These are phyloP conservation scores for Forbesichthys agassizii DNA, from an alignment of 2,113 vertebrate genomes.

Conservation along the genomic window DNA sequence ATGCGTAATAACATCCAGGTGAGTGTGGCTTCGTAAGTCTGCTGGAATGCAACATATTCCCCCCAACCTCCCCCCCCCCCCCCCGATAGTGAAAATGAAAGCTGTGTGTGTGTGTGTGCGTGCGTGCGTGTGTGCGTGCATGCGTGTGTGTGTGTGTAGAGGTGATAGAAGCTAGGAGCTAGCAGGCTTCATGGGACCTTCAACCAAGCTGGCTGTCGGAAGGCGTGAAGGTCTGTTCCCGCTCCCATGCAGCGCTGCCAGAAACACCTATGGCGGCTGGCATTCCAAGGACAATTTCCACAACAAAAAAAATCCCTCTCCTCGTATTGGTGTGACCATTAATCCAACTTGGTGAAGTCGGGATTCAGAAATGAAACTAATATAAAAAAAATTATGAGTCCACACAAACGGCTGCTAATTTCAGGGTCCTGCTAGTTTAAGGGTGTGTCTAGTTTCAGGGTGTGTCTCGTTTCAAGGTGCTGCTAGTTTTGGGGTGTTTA, in stretches of 20 bases:
- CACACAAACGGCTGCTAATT: too few species aligned
- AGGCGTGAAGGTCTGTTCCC: slow-evolving; percentile 3
- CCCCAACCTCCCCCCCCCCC: slow-evolving; percentile 14
- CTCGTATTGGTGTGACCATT: slow-evolving; percentile 8
- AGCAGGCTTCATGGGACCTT: background rate
- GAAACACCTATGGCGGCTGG: slow-evolving; percentile 3
- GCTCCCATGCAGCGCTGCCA: slow-evolving; percentile 2
- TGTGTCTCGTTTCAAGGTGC: slow-evolving; percentile 38
- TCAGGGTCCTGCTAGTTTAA: slow-evolving; percentile 42
- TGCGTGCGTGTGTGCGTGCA: too few species aligned
- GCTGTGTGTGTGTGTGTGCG: background rate
- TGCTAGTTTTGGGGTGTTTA: slow-evolving; percentile 49
- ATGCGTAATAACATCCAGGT: slow-evolving; percentile 71
- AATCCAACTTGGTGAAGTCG: slow-evolving; percentile 20
- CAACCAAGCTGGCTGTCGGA: slow-evolving; percentile 18
- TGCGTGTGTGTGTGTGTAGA: too few species aligned
- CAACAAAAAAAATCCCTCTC: slow-evolving; percentile 25
- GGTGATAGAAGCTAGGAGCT: background rate
- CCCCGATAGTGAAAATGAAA: slow-evolving; percentile 41
- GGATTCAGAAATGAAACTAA: slow-evolving; percentile 34
- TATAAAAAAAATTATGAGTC: background rate
- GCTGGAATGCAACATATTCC: slow-evolving; percentile 50
- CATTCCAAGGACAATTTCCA: background rate
- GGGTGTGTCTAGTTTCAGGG: slow-evolving; percentile 18
- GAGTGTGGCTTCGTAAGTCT: slow-evolving; percentile 45